Conservation (phyloP, 2,797 vertebrate species). For the Channallabes apus region DNA sequence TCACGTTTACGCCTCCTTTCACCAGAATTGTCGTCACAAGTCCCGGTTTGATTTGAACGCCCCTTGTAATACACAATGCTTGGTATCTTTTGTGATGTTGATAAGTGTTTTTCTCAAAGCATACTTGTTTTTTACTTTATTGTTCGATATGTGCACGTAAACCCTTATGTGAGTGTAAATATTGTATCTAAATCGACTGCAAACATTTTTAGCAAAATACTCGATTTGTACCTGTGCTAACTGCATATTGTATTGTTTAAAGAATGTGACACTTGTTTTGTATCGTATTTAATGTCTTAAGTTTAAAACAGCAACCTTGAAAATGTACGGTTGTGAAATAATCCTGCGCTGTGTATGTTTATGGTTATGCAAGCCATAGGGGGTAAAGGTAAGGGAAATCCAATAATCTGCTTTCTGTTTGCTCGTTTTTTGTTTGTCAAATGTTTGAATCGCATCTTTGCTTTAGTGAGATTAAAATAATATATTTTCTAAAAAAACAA, state of each 20-base stretch:
- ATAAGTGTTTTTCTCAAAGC: slow-evolving; percentile 2
- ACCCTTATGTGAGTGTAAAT: not conserved
- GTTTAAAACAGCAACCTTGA: not conserved
- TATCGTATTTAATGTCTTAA: not conserved
- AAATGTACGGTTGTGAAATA: not conserved
- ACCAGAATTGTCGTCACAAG: too few species aligned
- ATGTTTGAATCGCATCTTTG: not conserved
- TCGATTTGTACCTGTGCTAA: not conserved
- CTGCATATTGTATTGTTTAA: not conserved
- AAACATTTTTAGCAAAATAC: not conserved
- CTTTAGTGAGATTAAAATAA: not conserved
- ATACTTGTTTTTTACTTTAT: not conserved
- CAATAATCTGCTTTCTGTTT: not conserved
- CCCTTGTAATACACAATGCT: not conserved
- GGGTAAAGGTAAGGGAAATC: not conserved
- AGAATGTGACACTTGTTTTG: not conserved
- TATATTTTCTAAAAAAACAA: not conserved
- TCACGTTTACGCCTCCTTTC: too few species aligned
- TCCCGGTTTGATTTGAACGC: too few species aligned
- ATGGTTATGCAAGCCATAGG: not conserved
- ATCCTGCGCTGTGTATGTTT: not conserved
- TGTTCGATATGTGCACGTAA: not conserved
- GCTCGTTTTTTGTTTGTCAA: not conserved
- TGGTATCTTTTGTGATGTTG: not conserved
- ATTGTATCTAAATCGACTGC: not conserved